Evolutionary conservation across 2,888 invertebrate species (phyloP).

Genomic region (Callyntrura sp.): DNA sequence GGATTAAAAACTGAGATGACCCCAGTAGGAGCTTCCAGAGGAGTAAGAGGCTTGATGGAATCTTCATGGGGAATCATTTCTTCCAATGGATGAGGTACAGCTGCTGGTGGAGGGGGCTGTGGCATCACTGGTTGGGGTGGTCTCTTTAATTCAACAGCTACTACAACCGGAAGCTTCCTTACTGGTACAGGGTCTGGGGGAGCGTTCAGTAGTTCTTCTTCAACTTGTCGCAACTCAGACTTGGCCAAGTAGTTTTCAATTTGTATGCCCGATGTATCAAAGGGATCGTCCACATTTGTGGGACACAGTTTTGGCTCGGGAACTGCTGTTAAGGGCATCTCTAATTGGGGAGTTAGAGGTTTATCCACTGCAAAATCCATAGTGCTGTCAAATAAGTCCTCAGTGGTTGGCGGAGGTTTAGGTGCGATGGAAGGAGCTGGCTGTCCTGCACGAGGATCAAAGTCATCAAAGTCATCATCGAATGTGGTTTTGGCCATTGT

Average conservation of each 20-base stretch:
- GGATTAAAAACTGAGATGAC: constrained; percentile 73
- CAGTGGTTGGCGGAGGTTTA: constrained; percentile 66
- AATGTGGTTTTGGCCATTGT: background rate
- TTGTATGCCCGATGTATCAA: constrained; percentile 87
- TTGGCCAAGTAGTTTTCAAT: constrained; percentile 84
- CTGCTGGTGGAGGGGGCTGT: constrained; percentile 40
- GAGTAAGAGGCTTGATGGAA: constrained; percentile 66
- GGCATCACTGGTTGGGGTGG: constrained; percentile 41
- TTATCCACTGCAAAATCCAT: constrained; percentile 74
- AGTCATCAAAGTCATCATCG: constrained; percentile 88
- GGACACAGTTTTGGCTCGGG: constrained; percentile 84
- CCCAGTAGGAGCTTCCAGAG: constrained; percentile 62
- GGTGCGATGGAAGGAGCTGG: constrained; percentile 57
- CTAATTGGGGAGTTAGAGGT: constrained; percentile 83
- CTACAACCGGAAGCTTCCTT: constrained; percentile 86
- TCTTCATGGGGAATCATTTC: constrained; percentile 59
- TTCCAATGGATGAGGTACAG: constrained; percentile 62
- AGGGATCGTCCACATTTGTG: constrained; percentile 87
- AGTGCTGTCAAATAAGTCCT: constrained; percentile 74
- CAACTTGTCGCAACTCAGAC: constrained; percentile 87
- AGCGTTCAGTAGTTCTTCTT: constrained; percentile 87
- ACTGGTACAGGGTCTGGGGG: constrained; percentile 89
- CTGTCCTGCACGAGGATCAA: constrained; percentile 90
- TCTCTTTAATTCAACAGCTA: constrained; percentile 48
- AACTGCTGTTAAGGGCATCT: constrained; percentile 85